phyloP scores from a whole-genome alignment of 2,888 invertebrate species.

The Eugnorisma glareosa region DNA sequence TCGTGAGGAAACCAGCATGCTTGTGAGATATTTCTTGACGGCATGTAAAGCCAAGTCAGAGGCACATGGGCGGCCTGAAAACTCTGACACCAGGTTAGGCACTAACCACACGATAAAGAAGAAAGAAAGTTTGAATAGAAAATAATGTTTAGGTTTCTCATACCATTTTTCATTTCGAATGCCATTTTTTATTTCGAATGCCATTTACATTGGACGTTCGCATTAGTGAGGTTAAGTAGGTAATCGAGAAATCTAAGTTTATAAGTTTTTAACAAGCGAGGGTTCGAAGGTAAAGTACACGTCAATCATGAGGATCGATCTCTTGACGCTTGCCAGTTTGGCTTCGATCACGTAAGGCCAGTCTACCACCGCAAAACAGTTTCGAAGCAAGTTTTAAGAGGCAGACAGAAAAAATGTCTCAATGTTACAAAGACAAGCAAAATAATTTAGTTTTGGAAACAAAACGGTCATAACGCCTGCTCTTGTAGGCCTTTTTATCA shows the following conservation, averaged over 20 bases:
- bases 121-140: no score
- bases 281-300: not conserved
- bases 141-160: no score
- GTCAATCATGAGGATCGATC: not conserved
- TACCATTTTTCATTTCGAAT: no score
- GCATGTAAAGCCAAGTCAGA: no score
- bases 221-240: not conserved
- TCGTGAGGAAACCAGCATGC: no score
- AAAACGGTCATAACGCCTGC: not conserved
- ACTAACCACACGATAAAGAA: no score
- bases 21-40: no score
- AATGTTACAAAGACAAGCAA: constrained; percentile 11
- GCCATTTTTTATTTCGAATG: no score
- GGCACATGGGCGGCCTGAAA: no score
- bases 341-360: not conserved
- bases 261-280: not conserved
- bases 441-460: constrained; percentile 11
- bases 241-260: not conserved
- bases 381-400: not conserved
- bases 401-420: constrained; percentile 9
- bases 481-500: constrained; percentile 22
- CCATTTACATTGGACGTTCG: not conserved
- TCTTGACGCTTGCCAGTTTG: no score
- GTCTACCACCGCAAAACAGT: not conserved
- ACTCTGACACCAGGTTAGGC: no score